Base-by-base conservation (phyloP, 2,888 invertebrate genomes). In the Mesorhabditis belari region DNA sequence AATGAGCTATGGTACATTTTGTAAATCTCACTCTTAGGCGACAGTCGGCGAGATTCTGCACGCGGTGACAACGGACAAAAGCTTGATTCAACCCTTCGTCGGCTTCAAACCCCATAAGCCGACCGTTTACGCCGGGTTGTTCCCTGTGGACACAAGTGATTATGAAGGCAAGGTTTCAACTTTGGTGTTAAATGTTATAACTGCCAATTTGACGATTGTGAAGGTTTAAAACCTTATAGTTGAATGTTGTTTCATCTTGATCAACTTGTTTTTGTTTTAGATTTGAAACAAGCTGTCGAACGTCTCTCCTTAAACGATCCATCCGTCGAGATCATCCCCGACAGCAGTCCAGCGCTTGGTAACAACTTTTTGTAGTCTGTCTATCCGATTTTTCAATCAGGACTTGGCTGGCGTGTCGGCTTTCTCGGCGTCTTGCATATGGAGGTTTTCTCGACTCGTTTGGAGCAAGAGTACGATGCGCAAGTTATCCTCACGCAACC, bases 261-360 rank as follows among this genome's bases (percentile, higher is more conserved):
- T n/a, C n/a, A n/a, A n/a, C n/a, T n/a, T 28, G 5, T 24, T 12
- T 5, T 9, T 6, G 35, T 12, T 44, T 44, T 12, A 44, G n/a
- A 19, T 17, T 19, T 51, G 19, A 9, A 12, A 24, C 87, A 85
- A 77, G 91, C 96, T 12, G 88, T 98, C 58, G 91, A 92, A 66
- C 92, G 92, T 82, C 85, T 98, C 53, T 86, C 88, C n/a, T 85
- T 98, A 49, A 98, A 94, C 83, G 96, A 98, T 83, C 89, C 91
- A 5, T 92, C 91, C 63, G 94, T 96, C 4, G 86, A 87, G n/a
- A 85, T 92, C 4, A 85, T 85, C 49, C 81, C 87, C 19, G 94
- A 94, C 83, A 77, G 63, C 63, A 85, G 84, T 74, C 81, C 83
- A 4, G 84, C 84, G 0, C 74, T 85, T 21, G 9, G 85, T 21